Evolutionary conservation across 1,140 invertebrate species (phyloP).

Genomic region (Bombus haemorrhoidalis): DNA sequence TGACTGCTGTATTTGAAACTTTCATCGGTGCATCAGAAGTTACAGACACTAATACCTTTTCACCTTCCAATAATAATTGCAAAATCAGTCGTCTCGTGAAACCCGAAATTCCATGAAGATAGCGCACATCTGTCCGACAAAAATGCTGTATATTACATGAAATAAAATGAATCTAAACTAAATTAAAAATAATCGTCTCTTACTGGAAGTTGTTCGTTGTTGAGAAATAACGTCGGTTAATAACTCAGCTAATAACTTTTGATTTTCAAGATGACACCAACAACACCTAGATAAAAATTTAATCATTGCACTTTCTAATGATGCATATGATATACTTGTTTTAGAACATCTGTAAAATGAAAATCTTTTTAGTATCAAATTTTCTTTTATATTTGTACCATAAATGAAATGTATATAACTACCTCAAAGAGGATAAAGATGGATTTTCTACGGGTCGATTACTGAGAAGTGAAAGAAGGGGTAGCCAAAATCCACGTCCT

Average conservation of each 20-base stretch:
- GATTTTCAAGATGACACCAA: conserved; percentile 92
- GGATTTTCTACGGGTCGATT: conserved; percentile 81
- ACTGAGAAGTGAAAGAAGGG: conserved; percentile 89
- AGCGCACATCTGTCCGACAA: conserved; percentile 77
- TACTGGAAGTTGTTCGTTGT: conserved; percentile 86
- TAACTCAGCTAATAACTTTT: conserved; percentile 91
- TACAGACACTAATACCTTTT: conserved; percentile 90
- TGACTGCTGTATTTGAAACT: conserved; percentile 71
- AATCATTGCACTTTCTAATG: conserved; percentile 89
- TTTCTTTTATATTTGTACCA: neutral
- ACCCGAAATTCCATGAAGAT: conserved; percentile 89
- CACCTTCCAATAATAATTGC: conserved; percentile 92
- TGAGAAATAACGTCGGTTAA: conserved; percentile 88
- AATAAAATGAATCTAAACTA: neutral
- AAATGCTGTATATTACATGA: neutral
- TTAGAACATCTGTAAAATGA: conserved; percentile 75
- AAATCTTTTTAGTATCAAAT: neutral
- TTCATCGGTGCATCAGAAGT: conserved; percentile 83
- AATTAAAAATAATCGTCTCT: conserved; percentile 33
- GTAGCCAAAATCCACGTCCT: conserved; percentile 92
- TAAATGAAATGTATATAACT: neutral
- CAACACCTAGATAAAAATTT: conserved; percentile 90
- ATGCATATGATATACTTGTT: conserved; percentile 83
- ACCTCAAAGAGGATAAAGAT: conserved; percentile 82
- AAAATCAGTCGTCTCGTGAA: conserved; percentile 93